phyloP scores from a whole-genome alignment of 2,888 invertebrate species.

The Eupithecia insigniata region DNA sequence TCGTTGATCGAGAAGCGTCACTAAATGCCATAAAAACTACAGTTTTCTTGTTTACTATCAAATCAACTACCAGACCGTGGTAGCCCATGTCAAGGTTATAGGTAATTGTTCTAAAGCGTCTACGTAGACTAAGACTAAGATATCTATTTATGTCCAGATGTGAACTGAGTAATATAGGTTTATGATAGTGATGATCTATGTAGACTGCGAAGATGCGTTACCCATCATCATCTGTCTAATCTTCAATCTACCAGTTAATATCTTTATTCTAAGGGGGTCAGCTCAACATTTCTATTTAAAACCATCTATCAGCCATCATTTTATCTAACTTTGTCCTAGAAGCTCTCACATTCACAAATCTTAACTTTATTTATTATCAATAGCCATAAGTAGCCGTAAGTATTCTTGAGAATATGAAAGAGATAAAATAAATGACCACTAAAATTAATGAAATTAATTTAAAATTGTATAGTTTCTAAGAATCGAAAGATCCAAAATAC shows the following conservation, averaged over 20 bases:
- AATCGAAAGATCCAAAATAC: conserved; percentile 27
- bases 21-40: conserved; percentile 23
- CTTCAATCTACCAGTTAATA: not conserved
- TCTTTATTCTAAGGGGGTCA: not conserved
- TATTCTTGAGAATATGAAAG: not conserved
- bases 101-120: not conserved
- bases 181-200: not conserved
- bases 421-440: not conserved
- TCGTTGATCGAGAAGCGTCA: conserved; percentile 38
- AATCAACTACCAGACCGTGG: conserved; percentile 20
- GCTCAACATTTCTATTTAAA: not conserved
- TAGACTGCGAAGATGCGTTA: not conserved
- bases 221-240: not conserved
- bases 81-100: conserved; percentile 6
- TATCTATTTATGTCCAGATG: not conserved
- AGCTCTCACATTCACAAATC: not conserved
- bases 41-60: conserved; percentile 19
- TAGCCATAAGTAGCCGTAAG: no score
- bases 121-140: not conserved
- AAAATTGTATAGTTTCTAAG: conserved; percentile 27
- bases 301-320: not conserved
- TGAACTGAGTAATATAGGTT: not conserved
- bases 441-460: conserved; percentile 15
- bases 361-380: not conserved
- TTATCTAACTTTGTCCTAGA: not conserved